Conservation (phyloP, 2,888 invertebrate genomes). For the Napeogenes inachia region DNA sequence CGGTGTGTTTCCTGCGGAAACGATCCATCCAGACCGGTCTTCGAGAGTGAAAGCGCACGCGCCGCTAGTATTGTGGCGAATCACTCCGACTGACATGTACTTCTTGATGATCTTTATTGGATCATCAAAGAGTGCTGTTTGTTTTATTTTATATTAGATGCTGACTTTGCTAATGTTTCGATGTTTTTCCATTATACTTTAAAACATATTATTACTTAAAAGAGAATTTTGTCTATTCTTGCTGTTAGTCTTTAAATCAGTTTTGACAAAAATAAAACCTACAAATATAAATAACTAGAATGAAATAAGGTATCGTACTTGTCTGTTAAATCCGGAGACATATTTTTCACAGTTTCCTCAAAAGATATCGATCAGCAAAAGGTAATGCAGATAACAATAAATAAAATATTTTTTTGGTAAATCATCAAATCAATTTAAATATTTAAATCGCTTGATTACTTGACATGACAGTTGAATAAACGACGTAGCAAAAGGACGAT, state of each 20-base stretch:
- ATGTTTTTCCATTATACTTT: too few species aligned
- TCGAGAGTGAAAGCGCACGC: slow-evolving; percentile 52
- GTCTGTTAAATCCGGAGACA: too few species aligned
- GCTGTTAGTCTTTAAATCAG: too few species aligned
- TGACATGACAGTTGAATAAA: slow-evolving; percentile 6
- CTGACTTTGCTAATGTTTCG: background rate
- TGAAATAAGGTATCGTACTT: too few species aligned
- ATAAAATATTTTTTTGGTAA: background rate
- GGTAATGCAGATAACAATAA: background rate
- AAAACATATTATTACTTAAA: too few species aligned
- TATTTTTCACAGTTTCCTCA: too few species aligned
- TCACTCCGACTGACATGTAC: slow-evolving; percentile 1
- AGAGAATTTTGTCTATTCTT: too few species aligned
- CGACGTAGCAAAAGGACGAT: slow-evolving; percentile 5
- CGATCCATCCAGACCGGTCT: slow-evolving; percentile 41
- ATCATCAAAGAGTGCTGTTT: slow-evolving; percentile 1
- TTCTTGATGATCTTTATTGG: slow-evolving; percentile 10
- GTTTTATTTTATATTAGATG: background rate
- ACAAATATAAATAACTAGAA: too few species aligned
- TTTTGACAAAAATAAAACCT: too few species aligned
- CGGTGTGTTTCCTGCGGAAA: slow-evolving; percentile 37
- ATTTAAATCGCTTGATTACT: background rate
- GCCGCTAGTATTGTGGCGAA: slow-evolving; percentile 24
- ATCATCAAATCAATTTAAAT: slow-evolving; percentile 1
- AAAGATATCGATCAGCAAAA: too few species aligned